These are phyloP conservation scores for Rhynchophorus ferrugineus DNA, from an alignment of 1,140 invertebrate genomes.

Conservation along the genomic window DNA sequence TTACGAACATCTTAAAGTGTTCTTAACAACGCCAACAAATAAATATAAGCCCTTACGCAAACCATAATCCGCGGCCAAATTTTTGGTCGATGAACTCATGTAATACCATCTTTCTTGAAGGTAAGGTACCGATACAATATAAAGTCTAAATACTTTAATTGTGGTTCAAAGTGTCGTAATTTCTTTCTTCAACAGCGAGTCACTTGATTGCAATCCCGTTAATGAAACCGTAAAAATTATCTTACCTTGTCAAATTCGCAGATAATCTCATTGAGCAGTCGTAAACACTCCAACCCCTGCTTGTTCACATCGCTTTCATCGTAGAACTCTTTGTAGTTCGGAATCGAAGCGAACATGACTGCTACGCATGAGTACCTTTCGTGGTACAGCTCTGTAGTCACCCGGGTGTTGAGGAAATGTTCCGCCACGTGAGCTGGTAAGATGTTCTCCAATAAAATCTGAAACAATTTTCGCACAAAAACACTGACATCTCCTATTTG, in stretches of 20 bases:
- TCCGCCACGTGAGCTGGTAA: constrained; percentile 92
- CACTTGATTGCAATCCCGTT: no score
- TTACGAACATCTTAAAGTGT: no score
- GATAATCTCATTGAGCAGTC: constrained; percentile 95
- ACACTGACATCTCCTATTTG: no score
- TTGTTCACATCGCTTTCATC: constrained; percentile 96
- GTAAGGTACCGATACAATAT: no score
- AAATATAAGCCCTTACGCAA: no score
- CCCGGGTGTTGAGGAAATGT: constrained; percentile 71
- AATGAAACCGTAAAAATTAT: not conserved
- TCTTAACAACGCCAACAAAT: no score
- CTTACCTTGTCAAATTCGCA: constrained; percentile 95
- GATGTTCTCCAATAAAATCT: constrained; percentile 91
- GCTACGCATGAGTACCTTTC: constrained; percentile 90
- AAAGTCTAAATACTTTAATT: no score
- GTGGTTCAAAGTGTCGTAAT: no score
- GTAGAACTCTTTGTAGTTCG: constrained; percentile 98
- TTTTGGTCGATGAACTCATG: no score
- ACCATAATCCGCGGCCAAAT: no score
- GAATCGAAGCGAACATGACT: constrained; percentile 97
- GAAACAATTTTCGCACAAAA: constrained; percentile 5
- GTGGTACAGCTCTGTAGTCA: constrained; percentile 82
- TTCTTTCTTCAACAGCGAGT: no score
- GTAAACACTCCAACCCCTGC: constrained; percentile 89
- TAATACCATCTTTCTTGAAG: no score